Evolutionary conservation across 2,113 vertebrate genomes (phyloP).

Genomic region (Trinectes maculatus): DNA sequence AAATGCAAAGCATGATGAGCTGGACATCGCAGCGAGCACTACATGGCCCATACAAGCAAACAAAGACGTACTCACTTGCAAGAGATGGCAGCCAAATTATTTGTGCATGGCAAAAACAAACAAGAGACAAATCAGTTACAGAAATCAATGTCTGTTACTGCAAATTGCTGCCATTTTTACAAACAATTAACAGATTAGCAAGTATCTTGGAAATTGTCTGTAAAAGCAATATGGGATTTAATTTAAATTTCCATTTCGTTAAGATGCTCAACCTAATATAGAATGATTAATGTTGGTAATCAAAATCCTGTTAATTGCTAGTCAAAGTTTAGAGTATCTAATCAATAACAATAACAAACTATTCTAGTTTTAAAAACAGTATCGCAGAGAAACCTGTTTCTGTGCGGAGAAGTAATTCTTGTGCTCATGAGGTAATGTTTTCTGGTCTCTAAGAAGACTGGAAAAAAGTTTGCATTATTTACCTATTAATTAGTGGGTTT

Average conservation of each 20-base stretch:
- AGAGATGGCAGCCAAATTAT: slow-evolving; percentile 85
- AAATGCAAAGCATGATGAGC: slow-evolving; percentile 46
- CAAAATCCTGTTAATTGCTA: background rate
- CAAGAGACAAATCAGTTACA: slow-evolving; percentile 94
- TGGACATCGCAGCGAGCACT: slow-evolving; percentile 25
- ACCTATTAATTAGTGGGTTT: background rate
- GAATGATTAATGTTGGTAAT: background rate
- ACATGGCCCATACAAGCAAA: slow-evolving; percentile 29
- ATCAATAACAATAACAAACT: background rate
- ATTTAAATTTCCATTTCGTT: background rate
- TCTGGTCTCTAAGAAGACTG: background rate
- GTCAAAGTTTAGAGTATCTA: no score
- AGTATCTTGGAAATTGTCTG: background rate
- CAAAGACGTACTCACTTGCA: slow-evolving; percentile 88
- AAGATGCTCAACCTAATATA: background rate
- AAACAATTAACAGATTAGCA: background rate
- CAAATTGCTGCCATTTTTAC: slow-evolving; percentile 5
- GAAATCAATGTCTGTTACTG: slow-evolving; percentile 78
- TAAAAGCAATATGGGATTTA: no score
- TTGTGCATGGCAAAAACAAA: slow-evolving; percentile 89
- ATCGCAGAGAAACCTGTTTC: background rate
- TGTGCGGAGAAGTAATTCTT: background rate
- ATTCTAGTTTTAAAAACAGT: background rate
- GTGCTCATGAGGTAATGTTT: no score
- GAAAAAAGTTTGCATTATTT: background rate